phyloP scores from a whole-genome alignment of 2,113 vertebrate genomes.

The Syngnathoides biaculeatus region DNA sequence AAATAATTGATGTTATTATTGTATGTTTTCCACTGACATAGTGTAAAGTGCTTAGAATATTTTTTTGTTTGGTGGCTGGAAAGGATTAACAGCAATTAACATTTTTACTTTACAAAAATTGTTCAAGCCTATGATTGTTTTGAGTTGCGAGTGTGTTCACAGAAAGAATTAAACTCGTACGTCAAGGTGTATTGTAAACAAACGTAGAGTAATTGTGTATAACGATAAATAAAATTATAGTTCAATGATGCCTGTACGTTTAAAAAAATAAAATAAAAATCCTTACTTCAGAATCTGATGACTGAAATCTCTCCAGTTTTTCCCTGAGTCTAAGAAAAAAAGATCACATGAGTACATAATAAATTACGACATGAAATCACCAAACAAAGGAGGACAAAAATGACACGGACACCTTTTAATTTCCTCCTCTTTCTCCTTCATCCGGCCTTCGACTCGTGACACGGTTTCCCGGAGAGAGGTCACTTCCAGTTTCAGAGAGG shows the following conservation, averaged over 20 bases:
- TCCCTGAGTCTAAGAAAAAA: slow-evolving; percentile 57
- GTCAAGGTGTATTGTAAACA: not conserved
- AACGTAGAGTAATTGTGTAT: too few relatives aligned
- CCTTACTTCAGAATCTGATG: slow-evolving; percentile 69
- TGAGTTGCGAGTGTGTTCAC: too few relatives aligned
- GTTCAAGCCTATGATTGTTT: too few relatives aligned
- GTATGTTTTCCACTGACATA: too few relatives aligned
- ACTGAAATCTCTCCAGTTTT: slow-evolving; percentile 62
- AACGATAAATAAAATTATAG: not conserved
- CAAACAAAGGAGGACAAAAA: not conserved
- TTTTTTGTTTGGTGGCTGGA: too few relatives aligned
- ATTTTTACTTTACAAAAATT: too few relatives aligned
- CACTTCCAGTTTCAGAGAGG: slow-evolving; percentile 64
- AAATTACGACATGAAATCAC: not conserved
- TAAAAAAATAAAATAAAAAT: not conserved
- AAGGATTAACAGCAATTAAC: too few relatives aligned
- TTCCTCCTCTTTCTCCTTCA: slow-evolving; percentile 75
- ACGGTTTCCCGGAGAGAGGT: slow-evolving; percentile 62
- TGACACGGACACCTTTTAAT: slow-evolving; percentile 57
- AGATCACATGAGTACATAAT: not conserved
- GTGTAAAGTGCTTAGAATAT: too few relatives aligned
- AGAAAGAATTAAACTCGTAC: too few relatives aligned
- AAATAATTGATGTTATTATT: too few relatives aligned
- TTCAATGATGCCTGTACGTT: not conserved
- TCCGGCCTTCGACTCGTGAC: slow-evolving; percentile 58